Evolutionary conservation across 2,113 vertebrate genomes (phyloP).

Genomic region (Ochotona princeps): DNA sequence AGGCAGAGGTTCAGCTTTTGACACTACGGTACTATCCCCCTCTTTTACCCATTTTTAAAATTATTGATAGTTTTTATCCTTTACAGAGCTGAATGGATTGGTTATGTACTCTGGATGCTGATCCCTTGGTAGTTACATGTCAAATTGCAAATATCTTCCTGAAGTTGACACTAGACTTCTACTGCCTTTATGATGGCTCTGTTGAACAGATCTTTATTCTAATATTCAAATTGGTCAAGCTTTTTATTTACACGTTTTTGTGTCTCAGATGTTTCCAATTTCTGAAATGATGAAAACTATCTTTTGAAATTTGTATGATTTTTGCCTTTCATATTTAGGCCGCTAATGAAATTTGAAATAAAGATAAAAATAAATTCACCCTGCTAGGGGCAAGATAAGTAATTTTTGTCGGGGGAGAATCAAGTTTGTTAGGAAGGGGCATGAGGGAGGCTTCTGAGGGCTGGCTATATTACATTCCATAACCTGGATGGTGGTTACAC

Average conservation of each 20-base stretch:
- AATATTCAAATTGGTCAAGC: background rate
- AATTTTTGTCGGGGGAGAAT: too few species aligned
- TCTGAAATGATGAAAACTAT: background rate
- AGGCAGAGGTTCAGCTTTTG: too few species aligned
- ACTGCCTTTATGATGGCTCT: background rate
- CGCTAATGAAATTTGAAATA: background rate
- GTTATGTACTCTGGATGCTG: background rate
- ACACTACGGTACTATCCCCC: too few species aligned
- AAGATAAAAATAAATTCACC: background rate
- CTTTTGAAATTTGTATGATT: slow-evolving; percentile 37
- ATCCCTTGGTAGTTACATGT: background rate
- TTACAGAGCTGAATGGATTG: background rate
- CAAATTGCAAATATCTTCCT: slow-evolving; percentile 23
- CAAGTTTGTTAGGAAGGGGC: background rate
- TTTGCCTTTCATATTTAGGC: background rate
- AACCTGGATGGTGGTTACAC: background rate
- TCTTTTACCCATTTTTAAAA: background rate
- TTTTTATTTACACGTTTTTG: background rate
- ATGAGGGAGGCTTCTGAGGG: background rate
- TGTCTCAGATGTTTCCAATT: slow-evolving; percentile 26
- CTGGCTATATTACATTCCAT: background rate
- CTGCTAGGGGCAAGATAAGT: background rate
- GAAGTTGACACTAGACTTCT: background rate
- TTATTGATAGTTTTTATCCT: slow-evolving; percentile 4
- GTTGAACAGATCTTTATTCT: background rate